Conservation (phyloP, 2,797 vertebrate species). For the Chrysocyon brachyurus region DNA sequence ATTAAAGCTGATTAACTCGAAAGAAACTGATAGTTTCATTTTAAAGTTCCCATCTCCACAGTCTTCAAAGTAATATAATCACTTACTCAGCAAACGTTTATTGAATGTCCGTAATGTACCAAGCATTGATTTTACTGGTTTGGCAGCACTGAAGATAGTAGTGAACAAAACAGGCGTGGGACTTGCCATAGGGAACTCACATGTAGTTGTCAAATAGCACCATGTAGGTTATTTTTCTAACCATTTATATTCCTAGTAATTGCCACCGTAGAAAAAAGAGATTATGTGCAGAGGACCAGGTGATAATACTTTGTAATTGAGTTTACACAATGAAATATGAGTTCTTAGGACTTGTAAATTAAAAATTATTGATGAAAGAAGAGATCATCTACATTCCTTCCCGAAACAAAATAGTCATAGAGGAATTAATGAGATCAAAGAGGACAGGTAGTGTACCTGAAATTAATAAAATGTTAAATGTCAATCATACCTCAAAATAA, state of each 20-base stretch:
- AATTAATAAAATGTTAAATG: neutral
- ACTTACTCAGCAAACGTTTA: neutral
- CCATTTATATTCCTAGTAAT: neutral
- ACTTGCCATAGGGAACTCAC: neutral
- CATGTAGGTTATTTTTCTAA: neutral
- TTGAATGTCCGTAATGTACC: neutral
- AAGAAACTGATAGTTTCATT: conserved; percentile 14
- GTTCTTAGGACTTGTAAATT: neutral
- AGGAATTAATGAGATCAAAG: neutral
- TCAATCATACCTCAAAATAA: neutral
- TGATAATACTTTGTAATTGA: neutral
- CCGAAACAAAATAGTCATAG: neutral
- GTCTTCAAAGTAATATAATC: neutral
- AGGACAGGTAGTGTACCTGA: neutral
- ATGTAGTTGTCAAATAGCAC: neutral
- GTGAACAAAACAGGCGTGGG: neutral
- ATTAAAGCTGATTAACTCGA: conserved; percentile 9
- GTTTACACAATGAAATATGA: neutral
- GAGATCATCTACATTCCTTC: neutral
- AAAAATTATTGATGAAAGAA: neutral
- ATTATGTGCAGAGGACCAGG: neutral
- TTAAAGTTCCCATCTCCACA: neutral
- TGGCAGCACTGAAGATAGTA: neutral
- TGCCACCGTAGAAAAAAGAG: neutral
- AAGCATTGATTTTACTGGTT: neutral